Evolutionary conservation across 2,888 invertebrate genomes (phyloP).

Genomic region (Nephrotoma flavescens): DNA sequence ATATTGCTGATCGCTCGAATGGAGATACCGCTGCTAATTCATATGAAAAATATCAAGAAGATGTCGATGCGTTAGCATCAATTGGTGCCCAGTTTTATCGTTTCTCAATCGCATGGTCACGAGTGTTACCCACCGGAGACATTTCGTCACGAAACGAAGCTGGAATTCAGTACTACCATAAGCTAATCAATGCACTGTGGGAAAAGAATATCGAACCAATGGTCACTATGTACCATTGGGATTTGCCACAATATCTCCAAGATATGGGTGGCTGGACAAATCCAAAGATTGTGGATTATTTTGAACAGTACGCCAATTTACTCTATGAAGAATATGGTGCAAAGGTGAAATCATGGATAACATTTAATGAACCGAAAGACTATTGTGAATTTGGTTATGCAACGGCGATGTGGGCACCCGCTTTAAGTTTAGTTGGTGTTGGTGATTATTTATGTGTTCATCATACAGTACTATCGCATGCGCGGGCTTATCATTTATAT

Average conservation of each 20-base stretch:
- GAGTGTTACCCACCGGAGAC: slow-evolving; percentile 43
- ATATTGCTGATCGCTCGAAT: slow-evolving; percentile 28
- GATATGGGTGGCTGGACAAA: slow-evolving; percentile 39
- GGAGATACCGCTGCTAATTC: slow-evolving; percentile 42
- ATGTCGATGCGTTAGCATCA: slow-evolving; percentile 35
- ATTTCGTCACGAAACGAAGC: slow-evolving; percentile 26
- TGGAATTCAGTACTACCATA: neutral
- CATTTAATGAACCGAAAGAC: slow-evolving; percentile 40
- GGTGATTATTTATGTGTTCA: slow-evolving; percentile 37
- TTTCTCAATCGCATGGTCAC: slow-evolving; percentile 9
- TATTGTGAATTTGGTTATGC: slow-evolving; percentile 36
- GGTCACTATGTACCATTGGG: slow-evolving; percentile 41
- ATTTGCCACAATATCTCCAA: slow-evolving; percentile 37
- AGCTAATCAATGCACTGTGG: neutral
- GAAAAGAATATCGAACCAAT: slow-evolving; percentile 39
- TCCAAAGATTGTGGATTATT: slow-evolving; percentile 32
- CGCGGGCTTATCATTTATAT: slow-evolving; percentile 24
- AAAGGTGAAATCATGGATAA: slow-evolving; percentile 40
- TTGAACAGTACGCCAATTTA: slow-evolving; percentile 35
- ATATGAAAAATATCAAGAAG: slow-evolving; percentile 38
- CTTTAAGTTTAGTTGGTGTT: slow-evolving; percentile 30
- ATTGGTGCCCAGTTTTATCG: slow-evolving; percentile 24
- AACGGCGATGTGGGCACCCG: slow-evolving; percentile 15
- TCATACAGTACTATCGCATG: slow-evolving; percentile 38
- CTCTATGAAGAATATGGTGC: slow-evolving; percentile 34